A percentile compares a stretch with the other conserved stretches of the same genome.
phyloP scores from a whole-genome alignment of 2,888 invertebrate species.

The Slavum lentiscoides region DNA sequence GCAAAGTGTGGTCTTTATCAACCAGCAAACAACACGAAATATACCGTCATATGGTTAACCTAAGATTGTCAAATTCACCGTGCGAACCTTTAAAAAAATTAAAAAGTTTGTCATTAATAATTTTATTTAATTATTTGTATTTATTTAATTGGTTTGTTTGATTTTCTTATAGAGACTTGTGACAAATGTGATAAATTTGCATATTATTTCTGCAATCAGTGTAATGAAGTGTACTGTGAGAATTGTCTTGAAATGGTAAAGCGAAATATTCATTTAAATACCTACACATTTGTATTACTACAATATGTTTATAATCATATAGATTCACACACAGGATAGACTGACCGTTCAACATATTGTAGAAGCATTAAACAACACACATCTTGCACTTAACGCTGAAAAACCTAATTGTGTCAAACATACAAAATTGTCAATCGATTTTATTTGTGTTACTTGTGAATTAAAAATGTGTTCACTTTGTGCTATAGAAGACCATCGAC shows the following conservation, averaged over 20 bases:
- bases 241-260: slow-evolving; percentile 59
- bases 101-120: slow-evolving; percentile 3
- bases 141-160: not conserved
- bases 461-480: slow-evolving; percentile 19
- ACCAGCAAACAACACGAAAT: not conserved
- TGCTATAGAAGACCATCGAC: not conserved
- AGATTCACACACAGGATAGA: slow-evolving; percentile 8
- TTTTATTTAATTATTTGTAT: not conserved
- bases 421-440: not conserved
- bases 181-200: slow-evolving; percentile 15
- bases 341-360: not conserved
- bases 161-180: slow-evolving; percentile 14
- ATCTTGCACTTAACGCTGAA: not conserved
- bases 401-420: slow-evolving; percentile 19
- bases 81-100: not conserved
- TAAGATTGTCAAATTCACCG: not conserved
- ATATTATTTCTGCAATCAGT: slow-evolving; percentile 57
- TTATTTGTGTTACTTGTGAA: slow-evolving; percentile 37
- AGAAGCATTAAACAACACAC: not conserved
- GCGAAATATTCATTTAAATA: slow-evolving; percentile 17
- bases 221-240: slow-evolving; percentile 58
- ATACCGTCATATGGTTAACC: not conserved
- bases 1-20: slow-evolving; percentile 8
- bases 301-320: not conserved
- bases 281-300: not conserved